Conservation (phyloP, 2,113 vertebrate genomes). For the Microtus montanus region DNA sequence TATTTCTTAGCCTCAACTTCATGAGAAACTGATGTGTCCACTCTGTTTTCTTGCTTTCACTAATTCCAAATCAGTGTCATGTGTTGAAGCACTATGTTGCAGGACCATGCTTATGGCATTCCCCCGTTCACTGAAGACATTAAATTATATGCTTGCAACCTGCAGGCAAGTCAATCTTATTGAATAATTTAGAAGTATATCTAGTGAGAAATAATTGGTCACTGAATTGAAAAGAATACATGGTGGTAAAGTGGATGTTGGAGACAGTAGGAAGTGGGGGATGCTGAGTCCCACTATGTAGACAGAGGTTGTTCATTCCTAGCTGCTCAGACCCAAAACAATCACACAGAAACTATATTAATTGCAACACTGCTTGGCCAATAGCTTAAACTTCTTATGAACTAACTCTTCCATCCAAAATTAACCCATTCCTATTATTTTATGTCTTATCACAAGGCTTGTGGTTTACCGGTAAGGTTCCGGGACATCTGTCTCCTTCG, state of each 20-base stretch:
- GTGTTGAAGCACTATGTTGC: not conserved
- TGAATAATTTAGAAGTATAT: not conserved
- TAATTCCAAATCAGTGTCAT: not conserved
- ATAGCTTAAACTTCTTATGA: too few species aligned
- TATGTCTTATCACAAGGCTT: too few species aligned
- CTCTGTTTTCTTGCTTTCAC: not conserved
- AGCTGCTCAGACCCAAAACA: too few species aligned
- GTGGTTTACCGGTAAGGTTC: too few species aligned
- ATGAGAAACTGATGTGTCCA: not conserved
- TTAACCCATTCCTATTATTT: too few species aligned
- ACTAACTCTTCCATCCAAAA: too few species aligned
- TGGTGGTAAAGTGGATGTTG: not conserved
- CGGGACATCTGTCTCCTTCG: too few species aligned
- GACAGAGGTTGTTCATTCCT: too few species aligned
- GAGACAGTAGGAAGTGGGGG: not conserved
- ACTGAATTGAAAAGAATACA: not conserved
- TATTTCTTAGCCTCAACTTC: not conserved
- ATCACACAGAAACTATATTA: too few species aligned
- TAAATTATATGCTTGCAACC: not conserved
- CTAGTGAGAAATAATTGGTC: not conserved
- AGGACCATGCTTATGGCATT: not conserved
- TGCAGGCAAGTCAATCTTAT: not conserved
- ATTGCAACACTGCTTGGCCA: too few species aligned
- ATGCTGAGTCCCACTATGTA: not conserved
- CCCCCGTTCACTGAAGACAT: not conserved